These are phyloP conservation scores for Cepaea hortensis DNA, from an alignment of 2,888 invertebrate species.

Conservation along the genomic window DNA sequence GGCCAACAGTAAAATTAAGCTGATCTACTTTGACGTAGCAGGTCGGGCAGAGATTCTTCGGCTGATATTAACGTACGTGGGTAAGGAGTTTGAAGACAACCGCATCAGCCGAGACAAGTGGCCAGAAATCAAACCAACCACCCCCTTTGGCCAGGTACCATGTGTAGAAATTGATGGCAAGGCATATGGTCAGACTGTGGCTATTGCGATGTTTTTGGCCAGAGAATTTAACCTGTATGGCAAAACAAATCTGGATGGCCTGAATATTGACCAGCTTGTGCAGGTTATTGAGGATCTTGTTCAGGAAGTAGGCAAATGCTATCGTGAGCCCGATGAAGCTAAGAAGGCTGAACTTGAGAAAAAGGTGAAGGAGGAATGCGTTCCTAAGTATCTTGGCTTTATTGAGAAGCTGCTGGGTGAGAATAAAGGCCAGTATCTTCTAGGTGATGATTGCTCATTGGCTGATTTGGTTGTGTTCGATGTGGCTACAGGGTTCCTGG, in stretches of 20 bases:
- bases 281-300: conserved; percentile 49
- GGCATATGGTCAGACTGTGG: conserved; percentile 31
- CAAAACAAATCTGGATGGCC: conserved; percentile 47
- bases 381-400: conserved; percentile 25
- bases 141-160: conserved; percentile 40
- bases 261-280: conserved; percentile 50
- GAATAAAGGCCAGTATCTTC: background rate
- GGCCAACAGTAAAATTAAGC: conserved; percentile 27
- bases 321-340: background rate
- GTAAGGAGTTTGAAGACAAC: conserved; percentile 30
- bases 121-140: conserved; percentile 26
- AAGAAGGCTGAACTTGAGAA: conserved; percentile 19
- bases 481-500: conserved; percentile 15
- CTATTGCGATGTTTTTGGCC: conserved; percentile 41
- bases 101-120: conserved; percentile 25
- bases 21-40: conserved; percentile 17
- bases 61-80: conserved; percentile 6
- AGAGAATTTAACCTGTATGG: conserved; percentile 50
- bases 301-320: background rate
- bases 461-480: conserved; percentile 25
- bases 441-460: background rate
- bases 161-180: conserved; percentile 46
- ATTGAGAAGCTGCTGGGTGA: conserved; percentile 27
- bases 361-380: background rate
- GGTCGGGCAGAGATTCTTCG: conserved; percentile 31